Base-by-base conservation (phyloP, 2,797 vertebrate species). In the Fistularia tabacaria region DNA sequence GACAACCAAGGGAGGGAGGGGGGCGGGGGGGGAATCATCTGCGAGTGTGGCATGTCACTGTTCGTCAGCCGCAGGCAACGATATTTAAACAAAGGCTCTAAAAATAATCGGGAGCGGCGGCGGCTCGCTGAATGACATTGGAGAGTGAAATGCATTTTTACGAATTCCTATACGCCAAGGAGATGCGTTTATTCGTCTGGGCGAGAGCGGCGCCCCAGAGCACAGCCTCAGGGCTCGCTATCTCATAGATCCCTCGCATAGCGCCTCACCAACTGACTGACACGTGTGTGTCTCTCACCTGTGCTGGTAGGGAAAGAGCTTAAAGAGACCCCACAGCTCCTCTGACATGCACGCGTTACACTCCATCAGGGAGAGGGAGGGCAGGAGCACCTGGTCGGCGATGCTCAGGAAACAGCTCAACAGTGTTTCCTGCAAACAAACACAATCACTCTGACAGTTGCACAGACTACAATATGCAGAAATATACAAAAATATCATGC, bases 321-420 rank as follows among this genome's bases (percentile, higher is more conserved):
- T 98, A 81, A 99, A 96, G 91, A 99, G 93, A 41, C 95, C 96
- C 97, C 97, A 99, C 3, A 99, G 77, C 59, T 99, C 97, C 79
- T 99, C 97, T 55, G 97, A 99, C 95, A 99, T 97, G 77, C 97
- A 99, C 5, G 97, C 97, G 57, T 99, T 99, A 75, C 95, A 97
- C 77, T 99, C 97, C 96, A 99, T 97, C 72, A 99, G 67, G 40
- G 95, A 94, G 45, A 99, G 93, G 39, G 97, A 95, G 1, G 97
- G 97, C 55, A 99, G 93, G 57, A 99, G 86, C 74, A 99, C 97
- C 79, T 99, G 97, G 74, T 99, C 97, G 1, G 96, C 93, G 75
- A 98, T 94, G 84, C 93, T 95, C 83, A 99, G 88, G 83, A 99
- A 94, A 85, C 97, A 98, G 86, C 97, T 98, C 71, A 99, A 90